Evolutionary conservation across 2,888 invertebrate genomes (phyloP).

Genomic region (Eubasilissa splendida): DNA sequence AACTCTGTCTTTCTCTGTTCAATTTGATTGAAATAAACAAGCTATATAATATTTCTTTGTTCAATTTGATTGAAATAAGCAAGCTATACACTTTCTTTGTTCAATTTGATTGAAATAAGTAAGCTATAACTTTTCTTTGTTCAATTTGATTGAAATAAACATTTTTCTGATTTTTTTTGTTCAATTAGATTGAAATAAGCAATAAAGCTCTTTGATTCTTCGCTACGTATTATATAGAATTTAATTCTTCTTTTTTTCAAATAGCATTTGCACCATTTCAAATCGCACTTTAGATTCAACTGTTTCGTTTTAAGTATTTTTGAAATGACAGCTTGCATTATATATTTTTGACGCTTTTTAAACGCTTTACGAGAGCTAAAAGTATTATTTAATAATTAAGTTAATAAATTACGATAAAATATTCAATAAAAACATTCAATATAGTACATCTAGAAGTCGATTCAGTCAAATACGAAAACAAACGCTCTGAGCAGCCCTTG

Average conservation of each 20-base stretch:
- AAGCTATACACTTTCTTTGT: neutral
- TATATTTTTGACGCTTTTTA: constrained; percentile 13
- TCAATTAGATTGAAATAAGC: neutral
- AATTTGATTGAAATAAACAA: constrained; percentile 26
- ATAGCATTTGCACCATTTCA: constrained; percentile 3
- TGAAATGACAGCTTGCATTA: neutral
- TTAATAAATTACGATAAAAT: constrained; percentile 11
- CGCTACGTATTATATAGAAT: neutral
- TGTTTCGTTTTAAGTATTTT: neutral
- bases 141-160: constrained; percentile 32
- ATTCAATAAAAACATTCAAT: constrained; percentile 6
- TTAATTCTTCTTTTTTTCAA: constrained; percentile 19
- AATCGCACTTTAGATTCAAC: neutral
- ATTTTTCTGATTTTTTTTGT: no score
- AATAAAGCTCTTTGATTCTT: constrained; percentile 24
- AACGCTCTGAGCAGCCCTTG: constrained; percentile 71
- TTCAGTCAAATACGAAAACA: constrained; percentile 73
- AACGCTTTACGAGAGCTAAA: constrained; percentile 3
- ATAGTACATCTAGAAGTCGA: constrained; percentile 16
- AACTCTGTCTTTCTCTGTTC: neutral
- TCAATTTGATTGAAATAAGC: constrained; percentile 29
- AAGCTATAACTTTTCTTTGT: neutral
- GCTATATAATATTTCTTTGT: neutral
- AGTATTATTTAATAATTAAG: neutral
- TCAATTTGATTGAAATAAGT: constrained; percentile 23